phyloP scores from a whole-genome alignment of 2,888 invertebrate species.

The Phania funesta region DNA sequence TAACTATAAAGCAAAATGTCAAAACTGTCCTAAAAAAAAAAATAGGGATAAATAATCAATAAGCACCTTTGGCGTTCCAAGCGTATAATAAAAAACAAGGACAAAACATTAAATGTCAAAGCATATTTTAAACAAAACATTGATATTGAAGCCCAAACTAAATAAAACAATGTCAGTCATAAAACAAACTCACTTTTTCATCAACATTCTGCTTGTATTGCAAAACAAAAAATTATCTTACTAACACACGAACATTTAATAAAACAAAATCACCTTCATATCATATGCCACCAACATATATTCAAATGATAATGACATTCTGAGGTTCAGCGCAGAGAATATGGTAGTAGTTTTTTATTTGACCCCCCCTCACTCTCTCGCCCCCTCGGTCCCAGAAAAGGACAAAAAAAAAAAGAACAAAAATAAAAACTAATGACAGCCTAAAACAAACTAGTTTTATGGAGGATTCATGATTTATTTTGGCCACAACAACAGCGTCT shows the following conservation, averaged over 20 bases:
- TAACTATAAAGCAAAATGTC: constrained; percentile 31
- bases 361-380: constrained; percentile 58
- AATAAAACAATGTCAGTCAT: background rate
- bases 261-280: constrained; percentile 20
- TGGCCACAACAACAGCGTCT: constrained; percentile 52
- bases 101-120: constrained; percentile 7
- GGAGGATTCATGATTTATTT: constrained; percentile 48
- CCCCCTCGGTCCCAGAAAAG: constrained; percentile 12
- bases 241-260: constrained; percentile 7
- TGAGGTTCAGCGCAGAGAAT: constrained; percentile 80
- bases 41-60: too few species aligned
- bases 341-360: constrained; percentile 81
- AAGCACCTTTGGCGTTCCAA: constrained; percentile 1
- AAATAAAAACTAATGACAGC: constrained; percentile 16
- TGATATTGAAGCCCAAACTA: constrained; percentile 5
- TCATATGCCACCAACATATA: constrained; percentile 32
- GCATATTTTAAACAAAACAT: background rate
- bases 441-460: constrained; percentile 30
- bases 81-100: background rate
- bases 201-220: constrained; percentile 20
- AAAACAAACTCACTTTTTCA: constrained; percentile 7
- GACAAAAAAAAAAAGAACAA: constrained; percentile 34
- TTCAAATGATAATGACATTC: constrained; percentile 63
- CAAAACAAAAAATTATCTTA: constrained; percentile 5
- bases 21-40: constrained; percentile 20